Evolutionary conservation across 35 echinoderm and acorn worm species (phyloP), one percentile per base, ranked within the genome.

Genomic region (Heliocidaris erythrogramma): DNA sequence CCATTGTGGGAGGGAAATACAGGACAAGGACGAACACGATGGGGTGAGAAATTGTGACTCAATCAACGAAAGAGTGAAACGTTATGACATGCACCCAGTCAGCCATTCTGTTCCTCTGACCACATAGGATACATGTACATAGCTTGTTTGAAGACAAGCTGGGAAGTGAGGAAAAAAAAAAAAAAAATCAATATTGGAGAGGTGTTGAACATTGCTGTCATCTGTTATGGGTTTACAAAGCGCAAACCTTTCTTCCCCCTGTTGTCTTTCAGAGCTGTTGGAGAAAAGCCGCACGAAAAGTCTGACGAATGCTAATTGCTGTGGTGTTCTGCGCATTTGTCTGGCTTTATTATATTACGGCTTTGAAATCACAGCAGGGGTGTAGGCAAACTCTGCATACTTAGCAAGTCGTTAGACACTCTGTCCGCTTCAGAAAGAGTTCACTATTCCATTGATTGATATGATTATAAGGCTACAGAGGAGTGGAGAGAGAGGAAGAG

Each of bases 221-320:
- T 89, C 87, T 48, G 87, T 89, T 89, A 48, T 48, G 47, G 87
- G 87, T 48, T 47, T 89, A 48, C 31, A 89, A 5, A 42, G 24
- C 24, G 7, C 85, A 42, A 2, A 2, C 30, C 31, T 24, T 89
- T 89, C 30, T 42, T 89, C 30, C 47, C 31, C 9, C 87, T 89
- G n/a, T 89, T 78, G 31, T 89, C 87, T 89, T 47, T 89, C 31
- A 5, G 18, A 78, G 65, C 87, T 89, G 30, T 89, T 89, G 87
- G 87, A 89, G 87, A 6, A 89, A 48, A 89, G 47, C 87, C 12
- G 32, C 31, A 32, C 4, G 87, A 12, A 89, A 48, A 47, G 32
- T 13, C 18, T 89, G 47, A 48, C 47, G 49, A 92, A 92, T 92
- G 91, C 50, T 92, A 92, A 92, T 92, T 92, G 91, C 48, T 92